These are phyloP conservation scores for Scaptodrosophila latifasciaeformis DNA, from an alignment of 2,888 invertebrate species.

Conservation along the genomic window DNA sequence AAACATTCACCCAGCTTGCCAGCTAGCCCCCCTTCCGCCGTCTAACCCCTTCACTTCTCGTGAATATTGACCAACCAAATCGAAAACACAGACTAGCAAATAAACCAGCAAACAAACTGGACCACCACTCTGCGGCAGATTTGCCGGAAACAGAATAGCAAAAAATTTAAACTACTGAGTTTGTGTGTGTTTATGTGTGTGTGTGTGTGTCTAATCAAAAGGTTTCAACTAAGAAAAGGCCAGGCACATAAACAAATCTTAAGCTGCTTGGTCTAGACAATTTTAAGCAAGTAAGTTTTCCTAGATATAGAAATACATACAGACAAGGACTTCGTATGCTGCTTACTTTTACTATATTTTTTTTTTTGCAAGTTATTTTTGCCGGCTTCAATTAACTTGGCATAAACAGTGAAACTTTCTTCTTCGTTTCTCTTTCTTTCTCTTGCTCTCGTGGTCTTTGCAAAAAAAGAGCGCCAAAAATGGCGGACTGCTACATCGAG, in stretches of 20 bases:
- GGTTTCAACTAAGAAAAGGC: no score
- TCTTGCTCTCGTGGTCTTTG: conserved; percentile 19
- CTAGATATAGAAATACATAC: no score
- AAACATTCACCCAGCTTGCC: no score
- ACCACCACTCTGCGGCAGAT: not conserved
- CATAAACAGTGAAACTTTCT: conserved; percentile 4
- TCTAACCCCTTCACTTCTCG: not conserved
- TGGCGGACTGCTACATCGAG: no score
- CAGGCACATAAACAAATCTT: no score
- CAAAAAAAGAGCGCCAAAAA: conserved; percentile 7
- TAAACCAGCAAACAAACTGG: not conserved
- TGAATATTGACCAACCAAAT: conserved; percentile 3
- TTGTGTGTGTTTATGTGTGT: conserved; percentile 6
- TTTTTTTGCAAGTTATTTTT: conserved; percentile 25
- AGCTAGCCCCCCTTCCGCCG: not conserved
- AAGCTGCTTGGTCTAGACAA: no score
- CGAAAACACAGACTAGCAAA: not conserved
- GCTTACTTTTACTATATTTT: not conserved
- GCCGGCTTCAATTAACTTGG: conserved; percentile 28
- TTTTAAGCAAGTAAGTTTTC: no score
- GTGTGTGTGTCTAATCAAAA: conserved; percentile 8
- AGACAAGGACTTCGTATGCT: not conserved
- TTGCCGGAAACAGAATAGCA: conserved; percentile 10
- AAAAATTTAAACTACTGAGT: conserved; percentile 10
- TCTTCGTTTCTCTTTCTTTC: conserved; percentile 13